A percentile compares a stretch with the other conserved stretches of the same genome.
Conservation (phyloP, 1,140 invertebrate genomes). For the Cherax destructor region DNA sequence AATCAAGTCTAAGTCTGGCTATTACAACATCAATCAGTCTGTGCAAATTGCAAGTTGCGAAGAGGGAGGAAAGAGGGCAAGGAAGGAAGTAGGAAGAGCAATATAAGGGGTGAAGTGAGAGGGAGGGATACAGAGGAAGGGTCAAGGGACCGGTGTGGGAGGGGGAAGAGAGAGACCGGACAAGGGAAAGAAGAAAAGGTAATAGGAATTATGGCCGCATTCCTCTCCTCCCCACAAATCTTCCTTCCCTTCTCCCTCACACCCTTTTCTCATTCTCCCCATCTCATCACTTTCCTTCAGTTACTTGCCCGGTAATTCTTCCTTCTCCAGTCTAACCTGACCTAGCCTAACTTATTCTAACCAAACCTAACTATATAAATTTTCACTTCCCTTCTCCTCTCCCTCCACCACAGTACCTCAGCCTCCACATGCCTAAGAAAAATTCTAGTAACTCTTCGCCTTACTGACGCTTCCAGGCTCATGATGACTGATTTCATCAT, state of each 20-base stretch:
- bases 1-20: too few relatives aligned
- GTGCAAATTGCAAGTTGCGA: too few relatives aligned
- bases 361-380: not conserved
- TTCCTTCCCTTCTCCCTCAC: not conserved
- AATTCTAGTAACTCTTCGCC: not conserved
- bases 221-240: not conserved
- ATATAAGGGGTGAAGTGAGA: not conserved
- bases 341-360: not conserved
- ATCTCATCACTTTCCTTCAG: too few relatives aligned
- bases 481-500: too few relatives aligned
- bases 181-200: too few relatives aligned
- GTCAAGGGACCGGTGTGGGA: too few relatives aligned
- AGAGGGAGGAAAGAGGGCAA: not conserved
- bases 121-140: not conserved
- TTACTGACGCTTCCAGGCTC: not conserved
- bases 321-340: not conserved
- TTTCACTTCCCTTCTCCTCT: not conserved
- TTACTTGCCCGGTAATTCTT: not conserved
- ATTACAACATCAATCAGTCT: too few relatives aligned
- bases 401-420: not conserved
- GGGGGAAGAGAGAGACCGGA: too few relatives aligned
- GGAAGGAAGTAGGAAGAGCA: not conserved
- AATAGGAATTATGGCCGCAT: not conserved
- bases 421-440: too few relatives aligned
- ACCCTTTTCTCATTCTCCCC: too few relatives aligned